phyloP scores from a whole-genome alignment of 2,113 vertebrate species.

The Pterocles gutturalis region DNA sequence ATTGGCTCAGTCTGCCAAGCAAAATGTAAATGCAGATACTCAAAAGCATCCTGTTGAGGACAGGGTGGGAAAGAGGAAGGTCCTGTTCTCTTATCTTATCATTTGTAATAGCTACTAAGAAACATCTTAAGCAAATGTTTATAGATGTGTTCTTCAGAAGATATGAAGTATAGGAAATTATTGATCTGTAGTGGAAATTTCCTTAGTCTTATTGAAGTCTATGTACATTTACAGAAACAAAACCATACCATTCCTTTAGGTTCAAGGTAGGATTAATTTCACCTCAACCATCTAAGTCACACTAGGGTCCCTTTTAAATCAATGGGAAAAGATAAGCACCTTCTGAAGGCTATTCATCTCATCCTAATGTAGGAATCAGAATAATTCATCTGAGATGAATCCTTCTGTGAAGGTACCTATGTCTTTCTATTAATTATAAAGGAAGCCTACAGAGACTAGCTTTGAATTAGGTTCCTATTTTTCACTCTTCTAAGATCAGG shows the following conservation, averaged over 20 bases:
- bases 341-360: constrained; percentile 39
- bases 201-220: background rate
- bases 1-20: constrained; percentile 36
- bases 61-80: background rate
- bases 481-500: background rate
- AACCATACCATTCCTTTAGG: background rate
- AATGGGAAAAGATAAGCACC: background rate
- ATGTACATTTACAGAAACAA: background rate
- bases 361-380: background rate
- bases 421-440: constrained; percentile 50
- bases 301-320: constrained; percentile 27
- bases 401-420: constrained; percentile 15
- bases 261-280: constrained; percentile 37
- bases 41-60: constrained; percentile 48
- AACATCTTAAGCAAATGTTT: background rate
- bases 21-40: constrained; percentile 45
- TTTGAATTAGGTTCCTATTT: constrained; percentile 21
- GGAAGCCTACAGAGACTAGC: background rate
- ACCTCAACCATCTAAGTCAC: constrained; percentile 44
- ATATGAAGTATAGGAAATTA: background rate
- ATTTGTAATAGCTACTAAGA: background rate
- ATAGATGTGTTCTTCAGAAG: constrained; percentile 6
- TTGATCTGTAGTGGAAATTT: background rate
- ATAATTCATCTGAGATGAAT: constrained; percentile 11
- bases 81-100: background rate